A percentile compares a stretch with the other conserved stretches of the same genome.
These are phyloP conservation scores for Xylota segnis DNA, from an alignment of 2,888 invertebrate species.

Conservation along the genomic window DNA sequence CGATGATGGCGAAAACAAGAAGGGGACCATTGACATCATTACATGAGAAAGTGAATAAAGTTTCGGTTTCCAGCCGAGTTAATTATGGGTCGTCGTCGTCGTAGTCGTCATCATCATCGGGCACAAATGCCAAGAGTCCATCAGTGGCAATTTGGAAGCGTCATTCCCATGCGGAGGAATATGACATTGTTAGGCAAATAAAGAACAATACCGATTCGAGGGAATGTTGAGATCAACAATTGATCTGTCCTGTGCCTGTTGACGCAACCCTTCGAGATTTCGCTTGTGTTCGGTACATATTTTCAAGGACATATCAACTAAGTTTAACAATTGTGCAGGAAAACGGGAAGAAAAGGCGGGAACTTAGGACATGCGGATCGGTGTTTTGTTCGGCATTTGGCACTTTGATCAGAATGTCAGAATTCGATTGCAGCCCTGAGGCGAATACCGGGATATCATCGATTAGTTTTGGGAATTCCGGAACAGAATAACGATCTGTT, in stretches of 20 bases:
- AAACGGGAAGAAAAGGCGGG: constrained; percentile 36
- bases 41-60: constrained; percentile 72
- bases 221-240: constrained; percentile 66
- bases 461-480: constrained; percentile 45
- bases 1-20: constrained; percentile 62
- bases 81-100: constrained; percentile 71
- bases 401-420: constrained; percentile 65
- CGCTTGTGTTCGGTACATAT: constrained; percentile 29
- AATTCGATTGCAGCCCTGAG: constrained; percentile 38
- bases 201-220: constrained; percentile 52
- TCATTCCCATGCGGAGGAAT: constrained; percentile 48
- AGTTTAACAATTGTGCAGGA: constrained; percentile 37
- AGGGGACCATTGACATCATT: constrained; percentile 76
- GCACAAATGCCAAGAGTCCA: constrained; percentile 61
- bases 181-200: constrained; percentile 59
- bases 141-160: constrained; percentile 65
- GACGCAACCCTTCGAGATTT: constrained; percentile 66
- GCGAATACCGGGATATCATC: constrained; percentile 65
- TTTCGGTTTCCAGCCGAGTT: constrained; percentile 75
- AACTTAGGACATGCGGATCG: constrained; percentile 23
- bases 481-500: constrained; percentile 52
- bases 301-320: constrained; percentile 71
- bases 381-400: constrained; percentile 53
- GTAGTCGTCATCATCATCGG: constrained; percentile 41
- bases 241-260: constrained; percentile 64